Conservation (phyloP, 2,888 invertebrate genomes). For the Lysandra bellargus region DNA sequence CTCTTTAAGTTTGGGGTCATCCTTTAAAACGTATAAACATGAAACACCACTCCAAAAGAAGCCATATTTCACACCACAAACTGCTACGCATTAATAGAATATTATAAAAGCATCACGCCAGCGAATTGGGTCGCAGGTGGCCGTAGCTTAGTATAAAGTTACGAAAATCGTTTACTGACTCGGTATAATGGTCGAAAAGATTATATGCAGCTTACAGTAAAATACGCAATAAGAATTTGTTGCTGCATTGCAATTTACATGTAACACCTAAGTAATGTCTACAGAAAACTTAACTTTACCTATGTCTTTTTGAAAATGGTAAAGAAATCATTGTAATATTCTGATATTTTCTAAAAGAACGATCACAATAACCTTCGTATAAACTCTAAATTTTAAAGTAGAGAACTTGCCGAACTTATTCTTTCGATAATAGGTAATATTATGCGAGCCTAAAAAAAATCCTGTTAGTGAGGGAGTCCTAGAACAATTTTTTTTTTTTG, state of each 20-base stretch:
- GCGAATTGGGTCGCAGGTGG: conserved; percentile 28
- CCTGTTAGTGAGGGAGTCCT: too few relatives aligned
- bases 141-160: background rate
- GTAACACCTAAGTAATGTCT: background rate
- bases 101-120: conserved; percentile 22
- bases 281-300: too few relatives aligned
- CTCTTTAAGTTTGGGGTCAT: background rate
- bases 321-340: too few relatives aligned
- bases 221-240: background rate
- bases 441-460: background rate
- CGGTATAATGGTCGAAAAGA: conserved; percentile 9
- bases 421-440: background rate
- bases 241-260: background rate
- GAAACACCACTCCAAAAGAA: background rate
- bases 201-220: background rate
- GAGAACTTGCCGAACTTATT: background rate
- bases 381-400: background rate
- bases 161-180: conserved; percentile 24
- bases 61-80: background rate
- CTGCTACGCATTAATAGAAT: conserved; percentile 1
- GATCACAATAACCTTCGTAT: background rate
- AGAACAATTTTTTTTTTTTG: too few relatives aligned
- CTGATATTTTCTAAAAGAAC: background rate
- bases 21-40: background rate
- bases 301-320: too few relatives aligned